Evolutionary conservation across 2,113 vertebrate species (phyloP), one percentile per base, ranked within the genome.

Genomic region (Bufo bufo): DNA sequence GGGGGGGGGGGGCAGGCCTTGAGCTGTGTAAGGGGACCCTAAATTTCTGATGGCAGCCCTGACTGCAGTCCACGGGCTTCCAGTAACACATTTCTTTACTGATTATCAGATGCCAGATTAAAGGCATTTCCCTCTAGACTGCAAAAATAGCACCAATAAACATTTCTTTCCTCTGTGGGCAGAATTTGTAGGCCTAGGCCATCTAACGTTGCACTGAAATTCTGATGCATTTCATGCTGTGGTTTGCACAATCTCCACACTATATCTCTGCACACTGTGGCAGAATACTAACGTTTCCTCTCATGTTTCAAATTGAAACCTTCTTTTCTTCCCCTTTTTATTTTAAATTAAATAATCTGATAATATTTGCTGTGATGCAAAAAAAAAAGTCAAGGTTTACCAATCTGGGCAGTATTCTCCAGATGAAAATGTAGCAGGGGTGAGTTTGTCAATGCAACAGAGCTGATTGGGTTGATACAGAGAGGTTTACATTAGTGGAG

Each of bases 281-380:
- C 56, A 63, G 3, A 63, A 63, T 12, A 63, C 2, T 47, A n/a
- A 65, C 59, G 50, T 66, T 66, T 82, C 80, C 80, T 82, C 61
- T 82, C n/a, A 23, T 33, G 77, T 79, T 54, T 79, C 80, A 82
- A 20, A 82, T 6, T 82, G 80, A 82, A 82, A 82, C 59, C 14
- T 66, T n/a, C 56, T 13, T 61, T 58, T 43, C 80, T 82, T 82
- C 80, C 61, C 80, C 10, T 65, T 65, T 82, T 77, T 49, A 1
- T 33, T 33, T 17, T 7, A 77, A 52, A 11, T 77, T 49, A 80
- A 9, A n/a, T n/a, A 50, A 52, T 74, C 43, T 71, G 69, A 43
- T 4, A 72, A 45, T 0, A 45, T 45, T 45, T 45, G 3, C 11
- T 71, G 11, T 33, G 23, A 43, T 12, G 14, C 23, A 71, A 71